These are phyloP conservation scores for Calliopum simillimum DNA, from an alignment of 2,888 invertebrate species.

Conservation along the genomic window DNA sequence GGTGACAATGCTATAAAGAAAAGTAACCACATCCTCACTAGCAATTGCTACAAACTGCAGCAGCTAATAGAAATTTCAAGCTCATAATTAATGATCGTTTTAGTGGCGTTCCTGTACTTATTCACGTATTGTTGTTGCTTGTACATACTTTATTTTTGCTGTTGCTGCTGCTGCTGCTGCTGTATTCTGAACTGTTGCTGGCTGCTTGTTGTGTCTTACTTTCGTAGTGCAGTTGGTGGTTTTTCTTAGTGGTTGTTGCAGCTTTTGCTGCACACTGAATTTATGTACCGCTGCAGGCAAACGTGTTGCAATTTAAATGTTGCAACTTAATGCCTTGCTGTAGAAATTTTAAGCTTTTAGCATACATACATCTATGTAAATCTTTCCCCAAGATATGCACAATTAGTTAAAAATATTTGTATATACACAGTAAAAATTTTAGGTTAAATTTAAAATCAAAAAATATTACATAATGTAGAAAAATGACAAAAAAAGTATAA, in stretches of 20 bases:
- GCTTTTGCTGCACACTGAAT: slow-evolving; percentile 12
- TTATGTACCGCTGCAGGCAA: slow-evolving; percentile 26
- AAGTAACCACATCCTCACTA: slow-evolving; percentile 24
- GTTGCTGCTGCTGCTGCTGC: not conserved
- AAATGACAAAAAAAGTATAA: too few species aligned
- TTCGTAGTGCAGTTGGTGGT: too few species aligned
- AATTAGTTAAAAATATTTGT: too few species aligned
- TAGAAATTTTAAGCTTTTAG: not conserved
- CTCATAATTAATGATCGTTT: slow-evolving; percentile 49
- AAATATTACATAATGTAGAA: too few species aligned
- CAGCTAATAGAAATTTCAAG: slow-evolving; percentile 50
- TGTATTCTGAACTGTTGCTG: not conserved
- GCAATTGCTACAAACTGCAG: slow-evolving; percentile 36
- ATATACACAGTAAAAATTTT: too few species aligned
- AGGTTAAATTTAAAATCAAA: too few species aligned
- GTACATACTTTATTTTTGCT: not conserved
- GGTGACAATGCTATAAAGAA: not conserved
- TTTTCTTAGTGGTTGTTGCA: not conserved
- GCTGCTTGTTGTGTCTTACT: not conserved
- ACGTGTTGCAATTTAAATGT: slow-evolving; percentile 3
- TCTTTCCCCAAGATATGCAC: too few species aligned
- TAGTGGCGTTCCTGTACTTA: slow-evolving; percentile 1
- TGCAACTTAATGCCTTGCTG: not conserved
- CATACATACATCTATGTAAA: too few species aligned
- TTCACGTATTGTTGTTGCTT: not conserved